A percentile compares a stretch with the other conserved stretches of the same genome.
These are phyloP conservation scores for Hartigia nigra DNA, from an alignment of 2,888 invertebrate species.

Conservation along the genomic window DNA sequence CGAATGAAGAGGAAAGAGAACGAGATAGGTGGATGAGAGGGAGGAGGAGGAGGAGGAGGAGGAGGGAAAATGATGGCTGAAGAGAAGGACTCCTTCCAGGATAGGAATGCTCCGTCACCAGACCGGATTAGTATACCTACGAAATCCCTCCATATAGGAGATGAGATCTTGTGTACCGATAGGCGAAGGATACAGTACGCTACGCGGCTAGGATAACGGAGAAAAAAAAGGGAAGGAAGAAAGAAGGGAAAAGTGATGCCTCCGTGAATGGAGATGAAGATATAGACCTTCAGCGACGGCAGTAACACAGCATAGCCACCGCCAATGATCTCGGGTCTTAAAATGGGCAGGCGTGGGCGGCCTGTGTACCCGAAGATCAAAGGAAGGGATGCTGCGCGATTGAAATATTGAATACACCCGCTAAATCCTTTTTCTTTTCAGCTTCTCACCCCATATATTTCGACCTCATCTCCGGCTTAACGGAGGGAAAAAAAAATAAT, in stretches of 20 bases:
- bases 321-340: slow-evolving; percentile 17
- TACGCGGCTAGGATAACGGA: slow-evolving; percentile 20
- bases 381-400: slow-evolving; percentile 43
- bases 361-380: slow-evolving; percentile 52
- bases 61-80: slow-evolving; percentile 13
- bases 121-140: slow-evolving; percentile 5
- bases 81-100: slow-evolving; percentile 8
- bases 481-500: not conserved
- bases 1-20: slow-evolving; percentile 2
- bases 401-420: slow-evolving; percentile 51
- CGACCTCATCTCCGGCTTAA: not conserved
- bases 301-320: not conserved
- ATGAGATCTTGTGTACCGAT: slow-evolving; percentile 33
- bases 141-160: slow-evolving; percentile 1
- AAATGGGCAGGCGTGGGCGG: slow-evolving; percentile 52
- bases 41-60: slow-evolving; percentile 4
- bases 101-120: slow-evolving; percentile 18
- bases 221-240: slow-evolving; percentile 18
- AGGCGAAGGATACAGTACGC: slow-evolving; percentile 28
- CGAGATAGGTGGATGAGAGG: too few species aligned
- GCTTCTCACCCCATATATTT: not conserved
- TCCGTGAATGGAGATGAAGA: slow-evolving; percentile 50
- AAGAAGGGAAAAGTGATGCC: slow-evolving; percentile 42
- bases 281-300: slow-evolving; percentile 32
- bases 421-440: slow-evolving; percentile 40